Base-by-base conservation (phyloP, 1,140 invertebrate species). In the Brachionus paranguensis region DNA sequence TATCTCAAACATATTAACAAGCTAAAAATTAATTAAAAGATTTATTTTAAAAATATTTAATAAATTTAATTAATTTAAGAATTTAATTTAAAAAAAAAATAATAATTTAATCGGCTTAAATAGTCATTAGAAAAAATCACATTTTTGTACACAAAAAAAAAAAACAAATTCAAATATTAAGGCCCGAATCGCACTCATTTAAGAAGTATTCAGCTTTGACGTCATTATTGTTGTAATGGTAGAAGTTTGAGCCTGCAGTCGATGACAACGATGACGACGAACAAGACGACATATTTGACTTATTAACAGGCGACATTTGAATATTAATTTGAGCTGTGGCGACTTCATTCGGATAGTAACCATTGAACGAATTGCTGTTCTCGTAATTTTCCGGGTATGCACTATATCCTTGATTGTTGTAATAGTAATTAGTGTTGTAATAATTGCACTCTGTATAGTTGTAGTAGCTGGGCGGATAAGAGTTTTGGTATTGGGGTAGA, bases 231-330 rank as follows among this genome's bases (percentile, higher is more conserved):
- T 72, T 41, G 10, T 72, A 72, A 2, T 72, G 68, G 17, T 72
- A 72, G 41, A 41, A 72, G 45, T 72, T 72, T 10, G 68, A 72
- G 33, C 68, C 68, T 43, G 33, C 20, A n/a, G n/a, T 43, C 37
- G 68, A 72, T 2, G 65, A 68, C 41, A 72, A 17, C 8, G 68
- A 72, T 11, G 68, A 72, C 5, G 68, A 72, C 17, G 68, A 60
- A 60, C 53, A 72, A n/a, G 68, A 72, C 10, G 68, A 72, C 37
- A 72, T 72, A 11, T 37, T 43, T 72, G 68, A 72, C 20, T 72
- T 72, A 72, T 41, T 72, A 72, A 68, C 65, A 33, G 68, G 68
- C 20, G 68, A 72, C 68, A 72, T 72, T 45, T 72, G 68, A 72
- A 43, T 43, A 10, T 17, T 43, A 17, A 72, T 72, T 72, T 72